These are phyloP conservation scores for Macrotus californicus DNA, from an alignment of 2,113 vertebrate species.

Conservation along the genomic window DNA sequence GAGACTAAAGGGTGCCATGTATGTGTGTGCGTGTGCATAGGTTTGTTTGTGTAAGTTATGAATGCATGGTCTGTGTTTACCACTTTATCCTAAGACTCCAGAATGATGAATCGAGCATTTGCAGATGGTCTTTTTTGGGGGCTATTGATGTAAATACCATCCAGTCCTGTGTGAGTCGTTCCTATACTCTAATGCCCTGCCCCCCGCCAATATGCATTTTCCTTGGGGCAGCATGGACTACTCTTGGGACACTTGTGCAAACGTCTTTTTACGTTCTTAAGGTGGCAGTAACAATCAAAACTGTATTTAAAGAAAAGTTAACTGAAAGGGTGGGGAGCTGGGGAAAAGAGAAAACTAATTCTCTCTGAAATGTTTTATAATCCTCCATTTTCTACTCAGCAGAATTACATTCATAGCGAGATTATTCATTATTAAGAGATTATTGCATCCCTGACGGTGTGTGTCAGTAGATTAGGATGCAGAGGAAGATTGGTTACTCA, in stretches of 20 bases:
- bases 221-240: not conserved
- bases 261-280: constrained; percentile 45
- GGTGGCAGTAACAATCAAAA: constrained; percentile 65
- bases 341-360: constrained; percentile 42
- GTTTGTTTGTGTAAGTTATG: not conserved
- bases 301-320: constrained; percentile 23
- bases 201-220: not conserved
- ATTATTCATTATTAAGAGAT: constrained; percentile 82
- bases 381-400: constrained; percentile 76
- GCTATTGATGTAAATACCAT: not conserved
- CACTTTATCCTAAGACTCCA: not conserved
- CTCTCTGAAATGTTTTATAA: constrained; percentile 65
- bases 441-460: constrained; percentile 74
- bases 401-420: constrained; percentile 70
- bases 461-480: constrained; percentile 78
- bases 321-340: not conserved
- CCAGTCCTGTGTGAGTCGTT: not conserved
- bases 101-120: not conserved
- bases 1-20: not conserved
- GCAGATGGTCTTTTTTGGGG: not conserved
- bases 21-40: not conserved
- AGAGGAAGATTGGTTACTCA: constrained; percentile 76
- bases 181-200: not conserved
- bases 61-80: not conserved
- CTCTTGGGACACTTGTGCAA: not conserved